Percentiles rank a stretch among this genome's conserved stretches.
Evolutionary conservation across 1,140 invertebrate genomes (phyloP).

Genomic region (Heliconius himera): DNA sequence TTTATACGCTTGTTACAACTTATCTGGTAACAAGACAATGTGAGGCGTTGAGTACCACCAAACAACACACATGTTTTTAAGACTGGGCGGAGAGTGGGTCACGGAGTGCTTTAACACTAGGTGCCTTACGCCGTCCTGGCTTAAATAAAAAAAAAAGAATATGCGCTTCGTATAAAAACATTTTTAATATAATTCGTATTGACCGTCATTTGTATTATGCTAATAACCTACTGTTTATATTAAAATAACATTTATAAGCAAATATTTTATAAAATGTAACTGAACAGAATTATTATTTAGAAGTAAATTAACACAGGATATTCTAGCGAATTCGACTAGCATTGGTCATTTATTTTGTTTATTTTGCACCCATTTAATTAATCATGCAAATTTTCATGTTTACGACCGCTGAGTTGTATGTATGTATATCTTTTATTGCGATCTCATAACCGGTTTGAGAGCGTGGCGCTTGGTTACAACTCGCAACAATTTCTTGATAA

Average conservation of each 20-base stretch:
- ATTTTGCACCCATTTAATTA: slow-evolving; percentile 16
- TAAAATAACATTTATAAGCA: neutral
- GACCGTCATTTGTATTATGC: neutral
- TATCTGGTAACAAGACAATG: too few relatives aligned
- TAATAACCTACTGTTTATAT: neutral
- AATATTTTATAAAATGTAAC: neutral
- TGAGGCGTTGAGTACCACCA: too few relatives aligned
- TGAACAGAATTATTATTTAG: neutral
- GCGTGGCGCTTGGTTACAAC: neutral
- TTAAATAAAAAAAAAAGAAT: too few relatives aligned
- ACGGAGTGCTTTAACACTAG: too few relatives aligned
- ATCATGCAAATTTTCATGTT: slow-evolving; percentile 18
- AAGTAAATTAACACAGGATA: neutral
- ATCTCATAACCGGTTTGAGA: neutral
- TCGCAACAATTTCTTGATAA: neutral
- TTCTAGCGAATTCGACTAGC: neutral
- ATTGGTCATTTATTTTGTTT: neutral
- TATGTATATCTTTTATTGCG: slow-evolving; percentile 4
- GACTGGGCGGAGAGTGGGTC: too few relatives aligned
- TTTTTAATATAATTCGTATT: neutral
- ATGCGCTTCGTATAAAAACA: too few relatives aligned
- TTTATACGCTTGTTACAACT: too few relatives aligned
- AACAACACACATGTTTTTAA: too few relatives aligned
- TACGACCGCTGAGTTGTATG: slow-evolving; percentile 5
- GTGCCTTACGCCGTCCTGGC: too few relatives aligned